Evolutionary conservation across 2,797 vertebrate species (phyloP), one percentile per base, ranked within the genome.

Genomic region (Cynopterus sphinx): DNA sequence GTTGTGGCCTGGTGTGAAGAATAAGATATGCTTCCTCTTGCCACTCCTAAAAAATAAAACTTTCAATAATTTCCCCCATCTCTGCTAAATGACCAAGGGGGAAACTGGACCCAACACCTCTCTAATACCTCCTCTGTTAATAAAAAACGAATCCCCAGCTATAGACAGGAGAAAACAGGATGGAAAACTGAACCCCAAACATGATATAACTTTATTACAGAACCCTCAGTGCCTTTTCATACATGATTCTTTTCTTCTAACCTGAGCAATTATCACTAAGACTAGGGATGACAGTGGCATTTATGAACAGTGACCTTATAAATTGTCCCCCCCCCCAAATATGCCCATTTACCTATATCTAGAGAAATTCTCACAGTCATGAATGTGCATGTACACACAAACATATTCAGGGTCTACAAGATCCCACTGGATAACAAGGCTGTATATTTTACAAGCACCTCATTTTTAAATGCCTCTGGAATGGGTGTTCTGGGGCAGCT

Each of bases 231-330:
- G 22, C 19, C 41, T 88, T 49, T 92, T 91, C 55, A 74, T 17
- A 87, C 9, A 17, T 11, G 28, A 90, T 78, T 96, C n/a, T 93
- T 74, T 96, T 87, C 86, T 83, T 84, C 55, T 82, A 53, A 91
- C 3, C 57, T 91, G 33, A 93, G 31, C 15, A 13, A 67, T 28
- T 51, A 88, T 17, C 17, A 59, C 33, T 46, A 87, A 90, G n/a
- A 73, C 74, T 68, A 49, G 22, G 5, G 26, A 11, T 36, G 36
- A 61, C 28, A 31, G 12, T 87, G 79, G 13, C 63, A 65, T 89
- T 86, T 63, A 71, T 26, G 21, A 82, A 67, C 78, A 90, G 39
- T 51, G 21, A 71, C 21, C 13, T 68, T 5, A 19, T 7, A 67
- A 87, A 90, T 1, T 43, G 46, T 9, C 9, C 31, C 33, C 33